Evolutionary conservation across 2,113 vertebrate species (phyloP), one percentile per base, ranked within the genome.

Genomic region (Cyphomyrus discorhynchus): DNA sequence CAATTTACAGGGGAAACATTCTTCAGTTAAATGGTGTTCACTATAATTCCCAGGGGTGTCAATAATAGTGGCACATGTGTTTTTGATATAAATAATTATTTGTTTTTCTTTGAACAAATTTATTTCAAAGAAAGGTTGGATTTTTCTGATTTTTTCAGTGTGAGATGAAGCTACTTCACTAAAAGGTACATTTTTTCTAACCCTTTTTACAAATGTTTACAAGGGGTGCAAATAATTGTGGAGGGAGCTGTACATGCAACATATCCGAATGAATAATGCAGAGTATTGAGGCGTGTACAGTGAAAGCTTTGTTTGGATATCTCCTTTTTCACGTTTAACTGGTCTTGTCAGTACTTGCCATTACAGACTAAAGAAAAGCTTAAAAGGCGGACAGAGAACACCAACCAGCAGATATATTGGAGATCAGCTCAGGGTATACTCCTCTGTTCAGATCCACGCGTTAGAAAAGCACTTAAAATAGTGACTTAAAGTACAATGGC

Each of bases 311-410:
- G 19, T 47, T 53, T 19, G 9, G 17, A 31, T 13, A 35, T 45
- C 88, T 80, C 24, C 27, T 89, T 66, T 66, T 42, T 24, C 52
- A 80, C 66, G 77, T 90, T 87, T 46, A 91, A 92, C 91, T 87
- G 45, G 91, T 92, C 74, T 90, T 66, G 49, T 88, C 86, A 91
- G 91, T 92, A 82, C 56, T 42, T 85, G 77, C 77, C 52, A 24
- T 56, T 21, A 85, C 6, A 13, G 11, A 5, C 35, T 39, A 10
- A 4, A 47, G 24, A 24, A 58, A 17, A 21, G 39, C 27, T 85
- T 17, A 45, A 27, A 58, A 89, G 89, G 39, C 19, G n/a, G n/a
- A 15, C 58, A 50, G 11, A 5, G 50, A 2, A 53, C 13, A 35
- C 50, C 50, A 39, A 35, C 0, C 27, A 13, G 1, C 19, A n/a